Percentiles rank a stretch among this genome's conserved stretches.
Evolutionary conservation across 2,113 vertebrate genomes (phyloP).

Genomic region (rabbit (Oryctolagus cuniculus)): DNA sequence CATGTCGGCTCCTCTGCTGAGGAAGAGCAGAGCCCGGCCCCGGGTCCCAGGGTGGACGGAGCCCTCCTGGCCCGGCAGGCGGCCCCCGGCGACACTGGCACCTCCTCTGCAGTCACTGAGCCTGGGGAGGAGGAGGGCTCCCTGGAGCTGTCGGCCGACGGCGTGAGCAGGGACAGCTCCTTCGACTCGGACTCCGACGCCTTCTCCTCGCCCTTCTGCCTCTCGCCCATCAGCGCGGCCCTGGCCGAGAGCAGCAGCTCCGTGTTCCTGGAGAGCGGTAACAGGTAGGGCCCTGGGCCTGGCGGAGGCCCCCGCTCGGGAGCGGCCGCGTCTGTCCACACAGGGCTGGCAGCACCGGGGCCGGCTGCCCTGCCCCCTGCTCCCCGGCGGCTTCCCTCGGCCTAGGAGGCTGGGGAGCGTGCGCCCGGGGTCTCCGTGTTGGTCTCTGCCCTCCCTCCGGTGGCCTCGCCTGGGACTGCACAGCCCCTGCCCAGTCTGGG

Average conservation of each 20-base stretch:
- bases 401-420: accelerated
- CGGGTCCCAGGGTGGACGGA: background rate
- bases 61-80: conserved; percentile 82
- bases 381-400: no score
- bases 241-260: conserved; percentile 93
- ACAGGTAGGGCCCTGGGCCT: conserved; percentile 88
- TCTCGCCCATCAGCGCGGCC: conserved; percentile 95
- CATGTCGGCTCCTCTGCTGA: conserved; percentile 49
- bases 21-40: conserved; percentile 73
- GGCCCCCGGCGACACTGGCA: conserved; percentile 86
- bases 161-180: conserved; percentile 96
- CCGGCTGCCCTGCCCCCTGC: no score
- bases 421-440: accelerated
- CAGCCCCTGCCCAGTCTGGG: no score
- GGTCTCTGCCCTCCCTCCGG: background rate
- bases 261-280: conserved; percentile 94
- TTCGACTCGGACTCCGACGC: conserved; percentile 97
- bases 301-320: background rate
- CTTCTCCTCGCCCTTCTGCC: conserved; percentile 97
- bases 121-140: conserved; percentile 92
- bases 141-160: conserved; percentile 93
- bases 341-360: no score
- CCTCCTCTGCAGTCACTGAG: conserved; percentile 71
- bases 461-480: no score
- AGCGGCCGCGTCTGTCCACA: accelerated